Evolutionary conservation across 2,888 invertebrate genomes (phyloP).

Genomic region (Latrodectus hesperus): DNA sequence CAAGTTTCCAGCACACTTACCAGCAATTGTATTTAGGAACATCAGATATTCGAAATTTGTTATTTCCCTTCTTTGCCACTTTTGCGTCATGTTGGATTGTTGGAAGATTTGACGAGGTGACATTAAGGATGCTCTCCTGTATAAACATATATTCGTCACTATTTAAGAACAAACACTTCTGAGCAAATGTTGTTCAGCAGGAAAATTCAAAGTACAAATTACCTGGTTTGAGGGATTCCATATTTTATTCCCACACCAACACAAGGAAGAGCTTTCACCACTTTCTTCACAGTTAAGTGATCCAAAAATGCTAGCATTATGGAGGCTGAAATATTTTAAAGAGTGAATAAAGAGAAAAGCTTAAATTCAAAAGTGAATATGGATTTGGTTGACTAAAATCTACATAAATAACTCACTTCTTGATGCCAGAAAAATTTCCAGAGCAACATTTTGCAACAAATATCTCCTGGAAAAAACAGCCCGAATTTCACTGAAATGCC

Average conservation of each 20-base stretch:
- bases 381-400: too few species aligned
- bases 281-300: constrained; percentile 97
- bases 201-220: constrained; percentile 73
- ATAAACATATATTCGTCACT: not conserved
- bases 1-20: constrained; percentile 77
- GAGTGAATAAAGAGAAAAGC: not conserved
- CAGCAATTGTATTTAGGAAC: constrained; percentile 99
- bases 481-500: constrained; percentile 99
- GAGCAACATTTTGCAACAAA: constrained; percentile 92
- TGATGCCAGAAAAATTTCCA: constrained; percentile 99
- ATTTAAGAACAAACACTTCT: not conserved
- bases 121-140: constrained; percentile 96
- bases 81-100: constrained; percentile 99
- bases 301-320: constrained; percentile 99
- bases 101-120: constrained; percentile 98
- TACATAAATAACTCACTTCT: constrained; percentile 85
- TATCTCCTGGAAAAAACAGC: constrained; percentile 98
- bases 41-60: constrained; percentile 99
- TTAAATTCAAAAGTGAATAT: too few species aligned
- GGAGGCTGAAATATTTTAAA: constrained; percentile 83
- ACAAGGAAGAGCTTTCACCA: constrained; percentile 96
- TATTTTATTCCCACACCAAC: constrained; percentile 99
- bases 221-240: constrained; percentile 98
- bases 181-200: not conserved
- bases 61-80: constrained; percentile 99